Evolutionary conservation across 2,888 invertebrate genomes (phyloP), one percentile per base, ranked within the genome.

Genomic region (Polyommatus iphigenia): DNA sequence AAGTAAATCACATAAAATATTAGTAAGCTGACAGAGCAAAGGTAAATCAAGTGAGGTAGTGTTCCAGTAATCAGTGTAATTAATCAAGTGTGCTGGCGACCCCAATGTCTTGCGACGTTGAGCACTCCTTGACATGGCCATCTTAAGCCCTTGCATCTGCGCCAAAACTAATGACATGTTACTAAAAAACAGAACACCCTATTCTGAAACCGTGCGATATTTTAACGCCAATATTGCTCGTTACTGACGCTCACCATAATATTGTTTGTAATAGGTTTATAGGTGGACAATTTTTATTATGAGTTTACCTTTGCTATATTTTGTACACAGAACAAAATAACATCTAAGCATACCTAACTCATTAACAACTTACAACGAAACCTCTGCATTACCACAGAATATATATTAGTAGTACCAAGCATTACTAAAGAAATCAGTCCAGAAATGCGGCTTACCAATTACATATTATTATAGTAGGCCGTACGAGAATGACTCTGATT

Each of bases 161-260:
- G 91, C 88, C 87, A 89, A 90, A 90, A 90, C 89, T 90, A 90
- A 90, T 86, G 89, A 89, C 83, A 83, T 87, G 76, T 84, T 81
- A 85, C 84, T 85, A 80, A 86, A 85, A 87, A 87, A 85, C 85
- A 54, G 15, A 29, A 75, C 78, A 73, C 59, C 75, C 54, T 82
- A 83, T 85, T 81, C 81, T 82, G 32, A 73, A 79, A 67, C 72
- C 79, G n/a, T 79, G 77, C 79, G 79, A 81, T 78, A 81, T 46
- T 73, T 4, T 20, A 62, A 13, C 62, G 13, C 62, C 2, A 59
- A 8, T 2, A n/a, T 20, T 62, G 20, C 10, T 62, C 10, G 13
- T 13, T 8, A 20, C 13, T 62, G 13, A 13, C 20, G 8, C 20
- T n/a, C 1, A 20, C 18, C 13, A 24, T 24, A 24, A n/a, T n/a